A percentile compares a stretch with the other conserved stretches of the same genome.
phyloP scores from a whole-genome alignment of 2,888 invertebrate genomes.

The Boloria selene region DNA sequence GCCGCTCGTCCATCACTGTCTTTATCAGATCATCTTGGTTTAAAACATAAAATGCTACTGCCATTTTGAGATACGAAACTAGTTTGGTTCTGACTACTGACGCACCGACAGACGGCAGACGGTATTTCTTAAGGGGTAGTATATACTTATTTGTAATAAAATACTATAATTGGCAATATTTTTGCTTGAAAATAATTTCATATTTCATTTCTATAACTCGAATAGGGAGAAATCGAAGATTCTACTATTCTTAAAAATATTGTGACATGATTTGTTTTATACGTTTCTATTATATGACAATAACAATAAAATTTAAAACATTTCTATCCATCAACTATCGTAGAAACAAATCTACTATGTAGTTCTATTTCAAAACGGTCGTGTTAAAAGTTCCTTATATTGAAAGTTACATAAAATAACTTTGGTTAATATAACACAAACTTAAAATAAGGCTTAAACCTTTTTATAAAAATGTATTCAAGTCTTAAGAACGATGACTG shows the following conservation, averaged over 20 bases:
- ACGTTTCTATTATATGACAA: too few relatives aligned
- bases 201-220: too few relatives aligned
- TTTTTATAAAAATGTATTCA: background rate
- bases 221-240: too few relatives aligned
- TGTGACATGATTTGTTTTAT: too few relatives aligned
- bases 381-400: too few relatives aligned
- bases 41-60: conserved; percentile 45
- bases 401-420: too few relatives aligned
- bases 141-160: conserved; percentile 13
- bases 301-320: too few relatives aligned
- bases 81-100: conserved; percentile 38
- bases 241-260: too few relatives aligned
- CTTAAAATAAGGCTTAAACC: background rate
- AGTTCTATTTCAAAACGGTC: too few relatives aligned
- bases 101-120: conserved; percentile 39
- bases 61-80: conserved; percentile 45
- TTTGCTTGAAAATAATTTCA: too few relatives aligned
- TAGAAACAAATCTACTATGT: background rate
- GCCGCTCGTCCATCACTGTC: conserved; percentile 45
- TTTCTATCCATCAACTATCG: too few relatives aligned
- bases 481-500: conserved; percentile 49
- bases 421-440: too few relatives aligned
- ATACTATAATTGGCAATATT: background rate
- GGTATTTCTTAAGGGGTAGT: conserved; percentile 41
- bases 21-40: conserved; percentile 44